These are phyloP conservation scores for Asarcornis scutulata DNA, from an alignment of 2,113 vertebrate genomes.

Conservation along the genomic window DNA sequence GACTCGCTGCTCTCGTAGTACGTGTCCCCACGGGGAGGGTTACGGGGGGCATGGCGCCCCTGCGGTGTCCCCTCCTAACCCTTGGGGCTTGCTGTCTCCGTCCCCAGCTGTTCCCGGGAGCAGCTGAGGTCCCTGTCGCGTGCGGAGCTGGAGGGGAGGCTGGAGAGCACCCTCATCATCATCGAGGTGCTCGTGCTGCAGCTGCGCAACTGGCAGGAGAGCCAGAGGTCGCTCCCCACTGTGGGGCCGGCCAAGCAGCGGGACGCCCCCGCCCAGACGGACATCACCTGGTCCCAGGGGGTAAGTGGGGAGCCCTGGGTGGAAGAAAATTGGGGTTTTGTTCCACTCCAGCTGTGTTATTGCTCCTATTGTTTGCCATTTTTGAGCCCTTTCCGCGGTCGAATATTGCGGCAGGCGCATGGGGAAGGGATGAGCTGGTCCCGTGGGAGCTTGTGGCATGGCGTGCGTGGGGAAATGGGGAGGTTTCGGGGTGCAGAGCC, in stretches of 20 bases:
- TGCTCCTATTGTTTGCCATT: background rate
- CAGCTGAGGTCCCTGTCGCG: conserved; percentile 79
- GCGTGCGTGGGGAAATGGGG: background rate
- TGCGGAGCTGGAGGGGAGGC: conserved; percentile 84
- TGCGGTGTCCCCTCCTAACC: background rate
- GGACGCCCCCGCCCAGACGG: conserved; percentile 84
- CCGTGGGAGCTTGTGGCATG: background rate
- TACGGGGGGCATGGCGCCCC: accelerated
- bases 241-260: conserved; percentile 76
- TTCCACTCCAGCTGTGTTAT: background rate
- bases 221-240: background rate
- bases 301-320: conserved; percentile 64
- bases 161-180: conserved; percentile 87
- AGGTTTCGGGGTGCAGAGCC: background rate
- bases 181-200: conserved; percentile 88
- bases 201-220: conserved; percentile 73
- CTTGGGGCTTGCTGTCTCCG: background rate
- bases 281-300: conserved; percentile 75
- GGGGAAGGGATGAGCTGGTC: too few relatives aligned
- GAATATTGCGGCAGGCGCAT: accelerated
- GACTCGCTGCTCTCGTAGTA: conserved; percentile 75
- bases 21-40: background rate
- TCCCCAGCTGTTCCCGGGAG: conserved; percentile 79
- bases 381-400: background rate
- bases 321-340: background rate